phyloP scores from a whole-genome alignment of 1,140 invertebrate genomes.

The Ganaspis sp. region DNA sequence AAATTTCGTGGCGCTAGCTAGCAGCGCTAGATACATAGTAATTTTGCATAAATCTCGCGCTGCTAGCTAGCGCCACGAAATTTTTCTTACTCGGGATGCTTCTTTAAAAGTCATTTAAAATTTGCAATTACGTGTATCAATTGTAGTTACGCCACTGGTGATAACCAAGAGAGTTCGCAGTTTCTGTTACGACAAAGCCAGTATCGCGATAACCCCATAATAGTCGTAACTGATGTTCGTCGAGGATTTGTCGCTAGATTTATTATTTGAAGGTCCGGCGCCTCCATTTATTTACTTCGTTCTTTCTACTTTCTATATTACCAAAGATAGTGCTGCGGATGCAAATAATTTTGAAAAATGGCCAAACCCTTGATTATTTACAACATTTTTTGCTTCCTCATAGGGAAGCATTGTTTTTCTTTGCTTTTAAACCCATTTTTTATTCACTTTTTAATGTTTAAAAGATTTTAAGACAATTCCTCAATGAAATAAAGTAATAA shows the following conservation, averaged over 20 bases:
- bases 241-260: constrained; percentile 1
- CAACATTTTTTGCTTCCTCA: background rate
- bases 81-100: too few relatives aligned
- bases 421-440: too few relatives aligned
- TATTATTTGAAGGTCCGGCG: constrained; percentile 10
- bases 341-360: background rate
- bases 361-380: too few relatives aligned
- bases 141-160: background rate
- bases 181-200: background rate
- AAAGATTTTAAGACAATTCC: too few relatives aligned
- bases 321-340: background rate
- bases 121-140: background rate
- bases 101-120: background rate
- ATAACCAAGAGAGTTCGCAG: background rate
- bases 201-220: constrained; percentile 17
- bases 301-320: background rate
- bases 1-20: too few relatives aligned
- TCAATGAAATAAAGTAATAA: too few relatives aligned
- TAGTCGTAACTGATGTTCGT: constrained; percentile 17
- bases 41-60: too few relatives aligned
- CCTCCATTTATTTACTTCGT: constrained; percentile 4
- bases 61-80: too few relatives aligned
- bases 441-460: too few relatives aligned
- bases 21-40: too few relatives aligned
- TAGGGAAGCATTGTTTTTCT: too few relatives aligned